Conservation (phyloP, 2,797 vertebrate species). For the Smutsia gigantea region DNA sequence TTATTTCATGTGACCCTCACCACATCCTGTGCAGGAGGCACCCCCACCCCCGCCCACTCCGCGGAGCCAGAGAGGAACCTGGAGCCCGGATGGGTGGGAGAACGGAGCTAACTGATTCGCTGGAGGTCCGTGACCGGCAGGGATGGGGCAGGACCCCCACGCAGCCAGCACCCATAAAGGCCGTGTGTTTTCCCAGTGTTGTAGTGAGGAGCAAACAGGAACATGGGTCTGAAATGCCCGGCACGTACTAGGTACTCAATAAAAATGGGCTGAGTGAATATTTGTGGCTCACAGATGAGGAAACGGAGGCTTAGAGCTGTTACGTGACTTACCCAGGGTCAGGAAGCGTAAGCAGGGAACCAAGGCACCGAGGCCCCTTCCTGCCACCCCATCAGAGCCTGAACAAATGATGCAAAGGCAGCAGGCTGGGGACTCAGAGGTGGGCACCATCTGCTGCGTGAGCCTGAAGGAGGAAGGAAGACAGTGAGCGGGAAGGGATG, state of each 20-base stretch:
- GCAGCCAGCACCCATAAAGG: fast-evolving
- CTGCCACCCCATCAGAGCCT: neutral
- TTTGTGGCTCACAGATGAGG: neutral
- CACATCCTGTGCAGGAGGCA: neutral
- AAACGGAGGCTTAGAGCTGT: neutral
- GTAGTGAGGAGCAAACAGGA: neutral
- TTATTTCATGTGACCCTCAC: fast-evolving
- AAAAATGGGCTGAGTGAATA: neutral
- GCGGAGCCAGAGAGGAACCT: neutral
- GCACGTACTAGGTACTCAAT: neutral
- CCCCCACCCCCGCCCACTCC: too few species aligned
- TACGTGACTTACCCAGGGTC: neutral
- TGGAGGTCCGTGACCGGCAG: fast-evolving
- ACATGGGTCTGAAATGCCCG: neutral
- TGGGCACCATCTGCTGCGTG: too few species aligned
- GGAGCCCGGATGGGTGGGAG: neutral
- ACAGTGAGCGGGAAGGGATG: fast-evolving
- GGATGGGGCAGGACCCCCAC: too few species aligned
- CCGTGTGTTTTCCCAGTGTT: fast-evolving
- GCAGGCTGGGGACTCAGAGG: neutral
- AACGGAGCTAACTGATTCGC: neutral
- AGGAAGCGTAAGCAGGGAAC: neutral
- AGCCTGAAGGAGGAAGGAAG: neutral
- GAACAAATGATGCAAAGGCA: fast-evolving
- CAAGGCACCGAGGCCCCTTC: fast-evolving